Base-by-base conservation (phyloP, 2,888 invertebrate genomes). In the Deilephila porcellus region DNA sequence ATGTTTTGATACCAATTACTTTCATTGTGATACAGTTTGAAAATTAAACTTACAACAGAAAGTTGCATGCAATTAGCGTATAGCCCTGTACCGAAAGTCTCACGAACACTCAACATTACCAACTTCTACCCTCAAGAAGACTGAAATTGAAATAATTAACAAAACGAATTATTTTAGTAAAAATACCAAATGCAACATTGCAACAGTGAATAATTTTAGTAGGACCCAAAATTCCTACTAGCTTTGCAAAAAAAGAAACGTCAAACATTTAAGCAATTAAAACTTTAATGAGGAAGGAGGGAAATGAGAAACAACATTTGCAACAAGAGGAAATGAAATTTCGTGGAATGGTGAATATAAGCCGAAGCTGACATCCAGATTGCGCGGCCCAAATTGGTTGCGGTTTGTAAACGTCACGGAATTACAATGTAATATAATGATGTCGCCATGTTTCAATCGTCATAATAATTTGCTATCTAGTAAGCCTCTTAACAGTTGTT, bases 221-320 rank as follows among this genome's bases (percentile, higher is more conserved):
- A 63, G 34, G 71, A 71, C 45, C 34, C 71, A 56, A 64, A 71
- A 74, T 71, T 71, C 45, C 34, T 25, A 70, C 53, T 34, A 19
- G 34, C 59, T 62, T 59, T 29, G 45, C 34, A 74, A 76, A 76
- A n/a, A 75, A 76, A 76, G 74, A 76, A 76, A 78, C 72, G 74
- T 72, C 75, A 76, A 75, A 74, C 73, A 73, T 72, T 64, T 70
- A 75, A 70, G 71, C 75, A 75, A 76, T 77, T 75, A 78, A 74
- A 74, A 74, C 72, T 74, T 72, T 74, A 72, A 74, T 63, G 71
- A 72, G 70, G 63, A 59, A 70, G 70, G 70, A 67, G 29, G 63
- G 70, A 72, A 70, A 67, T 45, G 71, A 63, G 72, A 67, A 67
- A 67, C 72, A 72, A 72, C 64, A 59, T 73, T 73, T 62, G 62